Base-by-base conservation (phyloP, 2,797 vertebrate genomes). In the Hydrolagus colliei region DNA sequence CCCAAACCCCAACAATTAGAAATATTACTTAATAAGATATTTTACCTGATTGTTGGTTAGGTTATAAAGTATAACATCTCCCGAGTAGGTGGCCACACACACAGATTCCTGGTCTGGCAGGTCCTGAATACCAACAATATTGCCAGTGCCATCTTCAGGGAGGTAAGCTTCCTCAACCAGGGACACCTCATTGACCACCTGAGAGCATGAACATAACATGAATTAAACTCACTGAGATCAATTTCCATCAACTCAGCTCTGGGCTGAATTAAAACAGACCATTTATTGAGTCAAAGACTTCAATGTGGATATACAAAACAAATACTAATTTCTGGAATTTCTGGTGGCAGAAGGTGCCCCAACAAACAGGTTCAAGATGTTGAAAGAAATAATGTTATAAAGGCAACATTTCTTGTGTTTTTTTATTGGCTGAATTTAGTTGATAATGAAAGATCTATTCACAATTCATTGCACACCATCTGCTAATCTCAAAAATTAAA, bases 11-110 rank as follows among this genome's bases (percentile, higher is more conserved):
- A 4, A 59, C 12, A 78, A 85, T 13, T 27, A 73, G 59, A 20
- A 72, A 10, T 35, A 73, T 20, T 35, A 73, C 1, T 12, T 4
- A 27, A 20, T 4, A 27, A 9, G 22, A 72, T 4, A 7, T 52
- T 41, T 88, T 88, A 98, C 98, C 96, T 98, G 95, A 71, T 90
- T 90, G 0, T 93, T 95, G 89, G 86, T 93, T 86, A 97, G 89
- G 89, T 92, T 96, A 88, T 94, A 98, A 4, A 99, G 91, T 11
- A 98, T 87, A 65, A 99, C 95, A 7, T 99, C 97, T 4, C 98
- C 98, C 0, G 89, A 91, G 6, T 95, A 92, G 8, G 96, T 98
- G 86, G 96, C 97, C 89, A 98, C 89, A 91, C 98, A 99, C 0
- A 95, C 94, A 0, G 95, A 95, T 86, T 98, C 96, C 7, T 95